phyloP scores from a whole-genome alignment of 2,113 vertebrate species.

The Amazona guildingii region DNA sequence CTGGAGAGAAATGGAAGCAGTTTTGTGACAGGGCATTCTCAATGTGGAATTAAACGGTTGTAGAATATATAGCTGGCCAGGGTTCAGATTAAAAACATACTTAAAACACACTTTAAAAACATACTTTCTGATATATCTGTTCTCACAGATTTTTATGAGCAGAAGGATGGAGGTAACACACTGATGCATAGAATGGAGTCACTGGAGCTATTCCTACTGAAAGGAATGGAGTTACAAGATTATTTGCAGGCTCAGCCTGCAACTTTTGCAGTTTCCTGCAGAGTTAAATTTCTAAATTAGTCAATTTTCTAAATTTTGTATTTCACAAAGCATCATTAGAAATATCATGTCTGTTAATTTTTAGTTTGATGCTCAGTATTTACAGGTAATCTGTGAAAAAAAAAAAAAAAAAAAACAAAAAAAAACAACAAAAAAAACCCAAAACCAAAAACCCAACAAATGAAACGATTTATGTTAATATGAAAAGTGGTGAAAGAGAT shows the following conservation, averaged over 20 bases:
- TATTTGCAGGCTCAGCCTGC: background rate
- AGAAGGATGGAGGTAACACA: background rate
- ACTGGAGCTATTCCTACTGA: background rate
- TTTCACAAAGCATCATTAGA: background rate
- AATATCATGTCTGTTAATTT: background rate
- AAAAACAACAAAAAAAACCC: too few species aligned
- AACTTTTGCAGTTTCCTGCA: background rate
- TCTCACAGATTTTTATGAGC: background rate
- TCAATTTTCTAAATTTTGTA: background rate
- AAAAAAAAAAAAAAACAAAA: background rate
- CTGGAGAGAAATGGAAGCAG: background rate
- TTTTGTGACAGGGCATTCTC: background rate
- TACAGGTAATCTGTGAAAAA: background rate
- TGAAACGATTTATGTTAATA: background rate
- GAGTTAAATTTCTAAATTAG: background rate
- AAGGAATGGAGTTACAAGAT: background rate
- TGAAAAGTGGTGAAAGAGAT: background rate
- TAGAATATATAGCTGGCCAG: background rate
- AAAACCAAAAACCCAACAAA: background rate
- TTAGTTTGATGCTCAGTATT: background rate
- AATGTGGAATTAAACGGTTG: background rate
- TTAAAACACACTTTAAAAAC: background rate
- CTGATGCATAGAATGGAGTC: background rate
- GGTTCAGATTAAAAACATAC: background rate
- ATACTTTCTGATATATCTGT: background rate